Evolutionary conservation across 2,888 invertebrate genomes (phyloP).

Genomic region (Allacma fusca): DNA sequence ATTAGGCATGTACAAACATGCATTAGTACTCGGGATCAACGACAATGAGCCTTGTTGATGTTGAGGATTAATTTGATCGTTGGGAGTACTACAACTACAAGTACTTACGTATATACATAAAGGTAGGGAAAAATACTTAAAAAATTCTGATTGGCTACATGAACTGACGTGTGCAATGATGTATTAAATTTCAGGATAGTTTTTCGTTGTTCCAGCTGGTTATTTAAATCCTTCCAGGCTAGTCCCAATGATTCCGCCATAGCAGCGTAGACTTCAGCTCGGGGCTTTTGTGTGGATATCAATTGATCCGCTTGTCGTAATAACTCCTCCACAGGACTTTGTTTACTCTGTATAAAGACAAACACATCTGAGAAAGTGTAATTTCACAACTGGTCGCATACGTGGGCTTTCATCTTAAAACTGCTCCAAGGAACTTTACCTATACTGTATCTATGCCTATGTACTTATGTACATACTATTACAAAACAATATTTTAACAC

Average conservation of each 20-base stretch:
- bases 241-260: slow-evolving; percentile 82
- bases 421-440: too few relatives aligned
- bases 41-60: too few relatives aligned
- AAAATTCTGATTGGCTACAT: neutral
- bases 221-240: slow-evolving; percentile 84
- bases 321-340: slow-evolving; percentile 87
- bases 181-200: slow-evolving; percentile 80
- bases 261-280: slow-evolving; percentile 78
- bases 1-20: too few relatives aligned
- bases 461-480: too few relatives aligned
- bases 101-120: neutral
- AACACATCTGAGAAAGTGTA: neutral
- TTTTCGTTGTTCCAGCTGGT: slow-evolving; percentile 78
- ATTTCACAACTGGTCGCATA: neutral
- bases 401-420: too few relatives aligned
- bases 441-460: too few relatives aligned
- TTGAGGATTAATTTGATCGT: too few relatives aligned
- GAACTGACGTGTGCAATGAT: slow-evolving; percentile 74
- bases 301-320: slow-evolving; percentile 85
- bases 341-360: slow-evolving; percentile 73
- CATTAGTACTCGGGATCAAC: too few relatives aligned
- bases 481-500: too few relatives aligned
- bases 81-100: too few relatives aligned
- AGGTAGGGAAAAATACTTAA: neutral
- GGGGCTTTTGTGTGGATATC: slow-evolving; percentile 77